These are phyloP conservation scores for Aepyceros melampus DNA, from an alignment of 2,113 vertebrate genomes.

Conservation along the genomic window DNA sequence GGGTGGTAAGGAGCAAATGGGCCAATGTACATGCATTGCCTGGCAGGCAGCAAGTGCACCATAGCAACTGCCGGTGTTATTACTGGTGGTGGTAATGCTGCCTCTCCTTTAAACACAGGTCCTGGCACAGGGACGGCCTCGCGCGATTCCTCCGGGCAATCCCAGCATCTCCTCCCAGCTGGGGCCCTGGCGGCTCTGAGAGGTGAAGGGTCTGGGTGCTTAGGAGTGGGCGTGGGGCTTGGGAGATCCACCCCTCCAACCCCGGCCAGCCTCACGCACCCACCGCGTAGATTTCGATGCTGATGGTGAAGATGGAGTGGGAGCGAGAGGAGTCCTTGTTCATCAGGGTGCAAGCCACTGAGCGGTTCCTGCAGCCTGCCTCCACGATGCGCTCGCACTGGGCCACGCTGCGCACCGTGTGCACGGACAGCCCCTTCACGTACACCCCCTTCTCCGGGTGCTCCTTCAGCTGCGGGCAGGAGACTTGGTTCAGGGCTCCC, in stretches of 20 bases:
- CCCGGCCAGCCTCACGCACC: constrained; percentile 68
- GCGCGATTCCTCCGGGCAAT: background rate
- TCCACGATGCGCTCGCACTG: constrained; percentile 90
- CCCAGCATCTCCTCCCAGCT: background rate
- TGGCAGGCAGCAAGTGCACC: accelerated
- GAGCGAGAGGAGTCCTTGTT: constrained; percentile 92
- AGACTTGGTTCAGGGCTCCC: background rate
- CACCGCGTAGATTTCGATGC: constrained; percentile 87
- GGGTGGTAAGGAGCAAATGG: background rate
- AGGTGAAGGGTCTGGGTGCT: background rate
- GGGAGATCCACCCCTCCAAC: accelerated
- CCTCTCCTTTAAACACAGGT: background rate
- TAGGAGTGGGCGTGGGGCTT: accelerated
- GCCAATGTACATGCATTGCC: accelerated
- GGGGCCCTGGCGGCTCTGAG: accelerated
- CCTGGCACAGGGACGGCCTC: accelerated
- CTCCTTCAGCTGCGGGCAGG: constrained; percentile 88
- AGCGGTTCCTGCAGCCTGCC: constrained; percentile 88
- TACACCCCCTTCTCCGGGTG: constrained; percentile 88
- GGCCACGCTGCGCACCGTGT: constrained; percentile 83
- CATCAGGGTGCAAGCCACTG: constrained; percentile 90
- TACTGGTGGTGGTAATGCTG: accelerated
- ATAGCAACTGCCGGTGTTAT: accelerated
- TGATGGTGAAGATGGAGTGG: constrained; percentile 92
- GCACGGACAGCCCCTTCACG: constrained; percentile 89